Evolutionary conservation across 1,140 invertebrate species (phyloP), one percentile per base, ranked within the genome.

Genomic region (Magallana gigas): DNA sequence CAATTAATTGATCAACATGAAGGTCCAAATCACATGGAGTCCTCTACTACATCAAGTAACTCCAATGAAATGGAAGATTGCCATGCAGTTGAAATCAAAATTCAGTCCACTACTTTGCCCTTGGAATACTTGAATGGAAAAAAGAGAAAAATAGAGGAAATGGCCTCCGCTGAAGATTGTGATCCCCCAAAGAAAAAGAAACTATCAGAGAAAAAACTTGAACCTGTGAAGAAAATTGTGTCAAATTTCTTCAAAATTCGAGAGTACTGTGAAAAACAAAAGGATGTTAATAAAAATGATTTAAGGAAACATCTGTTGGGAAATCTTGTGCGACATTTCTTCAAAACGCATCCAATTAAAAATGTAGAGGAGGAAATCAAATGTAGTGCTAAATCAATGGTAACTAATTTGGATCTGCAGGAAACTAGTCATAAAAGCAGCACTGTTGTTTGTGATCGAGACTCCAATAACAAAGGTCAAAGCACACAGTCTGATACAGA

Each of bases 281-380:
- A 71, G 1, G 68, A 29, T 3, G 36, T 29, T 71, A 18, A 71
- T 23, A 71, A 71, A 29, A 71, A 71, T 29, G 68, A 29, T 23
- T 36, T 18, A 9, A 18, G 68, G 9, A 23, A 23, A 23, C 11
- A 71, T 71, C 23, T 71, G 23, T 18, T 71, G 68, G 18, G 7
- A 23, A 71, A 71, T 29, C 68, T 71, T 71, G 68, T 71, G 18
- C 23, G 36, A 9, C 68, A 71, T 71, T 71, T 71, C 68, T 71
- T 71, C 36, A 18, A 29, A 29, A 23, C 18, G 3, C n/a, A 29
- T 11, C 18, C n/a, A 7, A 29, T 18, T 71, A 18, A 18, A 71
- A 29, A 29, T 29, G 2, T 9, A 71, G 11, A 8, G 18, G 23
- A 23, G 68, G 18, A 36, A 23, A 36, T 29, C 36, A 36, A 71